A percentile compares a stretch with the other conserved stretches of the same genome.
These are phyloP conservation scores for Pterocles burchelli DNA, from an alignment of 2,113 vertebrate species.

Conservation along the genomic window DNA sequence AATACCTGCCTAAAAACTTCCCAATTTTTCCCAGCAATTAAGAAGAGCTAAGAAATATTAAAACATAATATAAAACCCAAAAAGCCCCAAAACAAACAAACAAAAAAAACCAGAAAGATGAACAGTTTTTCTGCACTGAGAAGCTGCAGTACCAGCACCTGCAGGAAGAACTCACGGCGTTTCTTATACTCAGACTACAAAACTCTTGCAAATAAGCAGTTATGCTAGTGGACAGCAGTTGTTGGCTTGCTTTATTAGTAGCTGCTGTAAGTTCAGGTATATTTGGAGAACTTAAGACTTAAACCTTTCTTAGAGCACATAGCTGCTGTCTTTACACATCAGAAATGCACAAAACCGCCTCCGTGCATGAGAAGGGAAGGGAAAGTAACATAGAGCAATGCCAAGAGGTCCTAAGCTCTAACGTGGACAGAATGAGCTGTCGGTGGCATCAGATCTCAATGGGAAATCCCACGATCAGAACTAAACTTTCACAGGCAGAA, in stretches of 20 bases:
- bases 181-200: background rate
- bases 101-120: background rate
- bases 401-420: background rate
- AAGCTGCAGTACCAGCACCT: background rate
- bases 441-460: background rate
- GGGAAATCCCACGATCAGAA: background rate
- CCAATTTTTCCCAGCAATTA: background rate
- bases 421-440: background rate
- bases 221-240: accelerated
- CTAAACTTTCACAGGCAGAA: accelerated
- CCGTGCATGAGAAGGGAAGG: background rate
- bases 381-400: background rate
- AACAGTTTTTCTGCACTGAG: background rate
- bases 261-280: background rate
- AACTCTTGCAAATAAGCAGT: background rate
- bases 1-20: background rate
- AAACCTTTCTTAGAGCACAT: background rate
- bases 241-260: background rate
- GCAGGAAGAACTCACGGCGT: accelerated
- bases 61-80: background rate
- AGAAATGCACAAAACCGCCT: background rate
- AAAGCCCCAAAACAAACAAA: background rate
- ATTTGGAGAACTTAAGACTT: background rate
- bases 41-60: background rate
- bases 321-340: background rate